These are phyloP conservation scores for Cariama cristata DNA, from an alignment of 2,113 vertebrate genomes.

Conservation along the genomic window DNA sequence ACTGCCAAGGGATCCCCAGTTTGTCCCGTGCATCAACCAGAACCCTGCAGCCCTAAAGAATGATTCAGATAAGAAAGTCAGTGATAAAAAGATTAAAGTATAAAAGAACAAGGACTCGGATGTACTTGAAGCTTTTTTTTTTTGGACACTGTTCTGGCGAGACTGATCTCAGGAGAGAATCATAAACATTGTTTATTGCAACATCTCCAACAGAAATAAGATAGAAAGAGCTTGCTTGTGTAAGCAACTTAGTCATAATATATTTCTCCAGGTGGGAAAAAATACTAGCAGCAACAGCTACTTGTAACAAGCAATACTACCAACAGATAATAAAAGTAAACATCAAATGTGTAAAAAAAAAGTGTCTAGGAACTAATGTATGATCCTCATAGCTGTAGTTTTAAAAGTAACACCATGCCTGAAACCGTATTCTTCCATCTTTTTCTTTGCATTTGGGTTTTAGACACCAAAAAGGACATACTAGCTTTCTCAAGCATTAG, in stretches of 20 bases:
- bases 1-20: slow-evolving; percentile 93
- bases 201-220: not conserved
- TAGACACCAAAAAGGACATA: not conserved
- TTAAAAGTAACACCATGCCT: not conserved
- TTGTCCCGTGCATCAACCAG: slow-evolving; percentile 96
- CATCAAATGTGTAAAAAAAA: not conserved
- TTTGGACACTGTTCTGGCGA: not conserved
- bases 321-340: slow-evolving; percentile 8
- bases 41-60: slow-evolving; percentile 89
- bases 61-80: not conserved
- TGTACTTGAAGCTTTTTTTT: not conserved
- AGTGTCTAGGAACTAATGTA: not conserved
- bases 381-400: not conserved
- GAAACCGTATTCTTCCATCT: not conserved
- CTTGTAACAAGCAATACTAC: not conserved
- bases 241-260: not conserved
- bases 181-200: not conserved
- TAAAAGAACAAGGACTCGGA: not conserved
- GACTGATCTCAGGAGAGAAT: not conserved
- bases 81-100: not conserved
- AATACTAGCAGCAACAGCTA: not conserved
- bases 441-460: not conserved
- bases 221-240: not conserved
- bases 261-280: slow-evolving; percentile 2
- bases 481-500: not conserved